These are phyloP conservation scores for Gnatocerus cornutus DNA, from an alignment of 2,888 invertebrate species.

Conservation along the genomic window DNA sequence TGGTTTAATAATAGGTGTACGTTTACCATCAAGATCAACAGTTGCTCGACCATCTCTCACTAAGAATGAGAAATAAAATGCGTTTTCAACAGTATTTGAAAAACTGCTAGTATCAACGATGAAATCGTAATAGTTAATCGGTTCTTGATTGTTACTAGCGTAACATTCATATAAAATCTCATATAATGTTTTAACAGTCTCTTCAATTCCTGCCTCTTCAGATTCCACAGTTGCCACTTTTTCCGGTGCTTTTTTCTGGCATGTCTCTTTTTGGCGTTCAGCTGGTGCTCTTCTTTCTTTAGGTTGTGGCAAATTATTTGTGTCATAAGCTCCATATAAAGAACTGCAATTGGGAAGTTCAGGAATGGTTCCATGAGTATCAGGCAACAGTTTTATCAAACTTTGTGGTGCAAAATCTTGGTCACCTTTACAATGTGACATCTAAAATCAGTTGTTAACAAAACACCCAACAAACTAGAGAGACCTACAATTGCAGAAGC, in stretches of 20 bases:
- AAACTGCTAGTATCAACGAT: constrained; percentile 77
- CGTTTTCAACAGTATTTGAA: constrained; percentile 77
- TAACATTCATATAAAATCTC: constrained; percentile 71
- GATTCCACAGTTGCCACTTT: constrained; percentile 73
- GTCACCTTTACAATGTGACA: constrained; percentile 57
- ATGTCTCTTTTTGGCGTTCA: constrained; percentile 62
- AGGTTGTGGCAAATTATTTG: constrained; percentile 62
- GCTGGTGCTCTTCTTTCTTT: constrained; percentile 66
- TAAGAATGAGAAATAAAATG: constrained; percentile 79
- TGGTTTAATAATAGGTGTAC: constrained; percentile 61
- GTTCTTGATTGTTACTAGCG: constrained; percentile 66
- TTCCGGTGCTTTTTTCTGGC: constrained; percentile 71
- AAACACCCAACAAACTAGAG: not conserved
- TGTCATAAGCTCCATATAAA: constrained; percentile 72
- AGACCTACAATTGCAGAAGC: constrained; percentile 71
- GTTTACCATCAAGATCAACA: constrained; percentile 69
- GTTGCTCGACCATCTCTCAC: constrained; percentile 74
- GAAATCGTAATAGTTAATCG: constrained; percentile 76
- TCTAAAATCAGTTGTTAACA: not conserved
- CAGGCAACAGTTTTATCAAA: constrained; percentile 64
- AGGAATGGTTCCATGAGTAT: constrained; percentile 62
- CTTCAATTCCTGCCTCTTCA: constrained; percentile 74
- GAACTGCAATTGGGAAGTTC: constrained; percentile 65
- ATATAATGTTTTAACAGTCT: constrained; percentile 74
- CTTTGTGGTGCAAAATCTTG: constrained; percentile 67